A percentile compares a stretch with the other conserved stretches of the same genome.
These are phyloP conservation scores for Microhierax caerulescens DNA, from an alignment of 2,797 vertebrate genomes.

Conservation along the genomic window DNA sequence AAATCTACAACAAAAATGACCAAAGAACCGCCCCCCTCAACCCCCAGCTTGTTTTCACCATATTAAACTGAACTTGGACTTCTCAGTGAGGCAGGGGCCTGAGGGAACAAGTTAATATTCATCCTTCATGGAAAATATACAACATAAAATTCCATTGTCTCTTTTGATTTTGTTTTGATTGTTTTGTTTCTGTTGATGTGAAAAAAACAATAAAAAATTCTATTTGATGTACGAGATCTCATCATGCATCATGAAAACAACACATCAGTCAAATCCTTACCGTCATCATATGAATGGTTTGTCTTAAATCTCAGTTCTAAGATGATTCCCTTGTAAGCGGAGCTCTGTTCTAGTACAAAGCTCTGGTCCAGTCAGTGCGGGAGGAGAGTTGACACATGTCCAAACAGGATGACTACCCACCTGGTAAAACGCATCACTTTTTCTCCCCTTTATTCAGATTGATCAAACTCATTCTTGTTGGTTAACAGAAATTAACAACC, in stretches of 20 bases:
- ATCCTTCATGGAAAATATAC: background rate
- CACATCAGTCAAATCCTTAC: background rate
- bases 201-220: background rate
- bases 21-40: too few species aligned
- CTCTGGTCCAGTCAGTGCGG: background rate
- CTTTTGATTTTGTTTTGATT: background rate
- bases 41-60: background rate
- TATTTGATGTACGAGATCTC: conserved; percentile 12
- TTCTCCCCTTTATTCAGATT: background rate
- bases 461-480: background rate
- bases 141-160: background rate
- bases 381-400: background rate
- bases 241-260: background rate
- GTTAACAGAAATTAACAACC: background rate
- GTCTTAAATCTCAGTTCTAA: background rate
- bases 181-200: background rate
- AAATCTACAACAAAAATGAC: background rate
- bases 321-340: background rate
- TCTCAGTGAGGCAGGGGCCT: background rate
- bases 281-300: background rate
- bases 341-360: background rate
- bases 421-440: background rate
- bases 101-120: background rate
- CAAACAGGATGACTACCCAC: background rate
- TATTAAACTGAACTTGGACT: conserved; percentile 14